Base-by-base conservation (phyloP, 2,113 vertebrate species). In the Odobenus rosmarus region DNA sequence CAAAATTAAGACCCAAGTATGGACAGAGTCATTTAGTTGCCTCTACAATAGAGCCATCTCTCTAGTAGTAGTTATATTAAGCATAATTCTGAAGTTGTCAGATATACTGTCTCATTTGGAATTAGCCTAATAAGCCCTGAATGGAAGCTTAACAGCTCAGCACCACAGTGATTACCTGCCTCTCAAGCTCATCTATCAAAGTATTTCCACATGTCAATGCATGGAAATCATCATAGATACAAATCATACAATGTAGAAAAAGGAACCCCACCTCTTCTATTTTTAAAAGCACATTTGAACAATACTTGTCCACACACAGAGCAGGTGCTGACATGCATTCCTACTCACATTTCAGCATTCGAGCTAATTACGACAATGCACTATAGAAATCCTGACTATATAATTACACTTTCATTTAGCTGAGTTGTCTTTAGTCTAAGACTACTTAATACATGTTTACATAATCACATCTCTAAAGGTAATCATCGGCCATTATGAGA, bases 211-310 rank as follows among this genome's bases (percentile, higher is more conserved):
- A 96, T 98, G 94, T 97, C 97, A 97, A 59, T 98, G 93, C 82
- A 97, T 61, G 95, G 96, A 96, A 98, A 96, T 96, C 90, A 87
- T 88, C 92, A 87, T 61, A 96, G 84, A 96, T 59, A 96, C 46
- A 80, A 92, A 96, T 84, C 85, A 93, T 26, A 71, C 76, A 90
- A 80, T 71, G 11, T 36, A n/a, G 7, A 88, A 72, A 94, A 92
- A 97, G 80, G 87, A 93, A 80, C 87, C 96, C 85, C 97, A 97
- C 92, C 97, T 97, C 85, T 76, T 95, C 6, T 51, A 95, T 13
- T 69, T 98, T 93, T 87, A 95, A 98, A 96, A 98, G 87, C 86
- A 98, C 94, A 98, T 98, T n/a, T 95, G 97, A 98, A 94, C 71
- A 97, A 76, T 95, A 92, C 46, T 64, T 93, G 92, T 89, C 82